Percentiles rank a stretch among this genome's conserved stretches.
Evolutionary conservation across 2,888 invertebrate species (phyloP).

Genomic region (Andrena fulva): DNA sequence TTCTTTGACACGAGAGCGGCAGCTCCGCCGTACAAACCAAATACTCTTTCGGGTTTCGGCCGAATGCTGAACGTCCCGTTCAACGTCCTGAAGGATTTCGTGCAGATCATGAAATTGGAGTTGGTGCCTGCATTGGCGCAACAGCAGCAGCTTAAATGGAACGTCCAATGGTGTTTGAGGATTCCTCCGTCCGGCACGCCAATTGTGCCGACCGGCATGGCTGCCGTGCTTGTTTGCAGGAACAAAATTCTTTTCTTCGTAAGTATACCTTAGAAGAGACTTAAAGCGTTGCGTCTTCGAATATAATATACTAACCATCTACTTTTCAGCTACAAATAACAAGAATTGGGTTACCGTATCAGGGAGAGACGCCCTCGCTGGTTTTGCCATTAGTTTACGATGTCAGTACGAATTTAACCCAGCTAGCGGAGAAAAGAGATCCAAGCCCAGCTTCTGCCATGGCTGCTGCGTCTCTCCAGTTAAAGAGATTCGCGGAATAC

Average conservation of each 20-base stretch:
- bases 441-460: slow-evolving; percentile 87
- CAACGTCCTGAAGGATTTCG: slow-evolving; percentile 95
- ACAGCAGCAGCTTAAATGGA: slow-evolving; percentile 92
- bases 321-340: slow-evolving; percentile 90
- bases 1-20: slow-evolving; percentile 96
- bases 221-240: slow-evolving; percentile 93
- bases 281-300: neutral
- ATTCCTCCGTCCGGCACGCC: slow-evolving; percentile 95
- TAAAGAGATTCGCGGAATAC: slow-evolving; percentile 92
- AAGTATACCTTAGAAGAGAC: slow-evolving; percentile 83
- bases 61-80: slow-evolving; percentile 93
- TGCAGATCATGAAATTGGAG: slow-evolving; percentile 92
- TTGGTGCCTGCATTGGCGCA: slow-evolving; percentile 87
- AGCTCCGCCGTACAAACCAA: slow-evolving; percentile 95
- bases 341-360: slow-evolving; percentile 87
- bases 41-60: slow-evolving; percentile 94
- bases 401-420: slow-evolving; percentile 93
- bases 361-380: slow-evolving; percentile 90
- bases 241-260: slow-evolving; percentile 97
- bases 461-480: slow-evolving; percentile 88
- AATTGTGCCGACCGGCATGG: slow-evolving; percentile 93
- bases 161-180: slow-evolving; percentile 95
- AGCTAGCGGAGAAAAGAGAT: slow-evolving; percentile 94
- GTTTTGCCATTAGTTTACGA: slow-evolving; percentile 97
- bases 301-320: slow-evolving; percentile 12